phyloP scores from a whole-genome alignment of 2,797 vertebrate genomes.

The Hoplostethus mediterraneus region DNA sequence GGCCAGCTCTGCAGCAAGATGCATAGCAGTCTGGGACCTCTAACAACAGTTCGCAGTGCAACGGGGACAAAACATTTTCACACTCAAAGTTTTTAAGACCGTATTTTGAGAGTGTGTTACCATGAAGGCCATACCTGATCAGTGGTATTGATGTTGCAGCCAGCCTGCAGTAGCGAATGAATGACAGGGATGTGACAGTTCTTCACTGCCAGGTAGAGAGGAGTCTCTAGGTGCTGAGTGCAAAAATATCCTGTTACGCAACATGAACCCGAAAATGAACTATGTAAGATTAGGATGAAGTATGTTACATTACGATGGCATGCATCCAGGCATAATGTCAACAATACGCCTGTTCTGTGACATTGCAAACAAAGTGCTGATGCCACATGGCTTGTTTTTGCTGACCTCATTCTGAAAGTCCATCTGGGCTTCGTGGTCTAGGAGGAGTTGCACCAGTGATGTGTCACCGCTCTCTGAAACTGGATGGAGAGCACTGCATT shows the following conservation, averaged over 20 bases:
- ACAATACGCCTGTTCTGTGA: neutral
- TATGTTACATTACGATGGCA: neutral
- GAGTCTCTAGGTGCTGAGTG: constrained; percentile 85
- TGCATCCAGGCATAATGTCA: too few relatives aligned
- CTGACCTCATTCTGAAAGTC: constrained; percentile 84
- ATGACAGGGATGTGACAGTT: constrained; percentile 84
- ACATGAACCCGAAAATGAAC: neutral
- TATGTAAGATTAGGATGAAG: neutral
- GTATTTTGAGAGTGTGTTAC: constrained; percentile 11
- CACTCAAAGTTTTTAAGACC: too few relatives aligned
- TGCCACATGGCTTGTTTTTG: constrained; percentile 34
- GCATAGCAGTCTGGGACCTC: constrained; percentile 90
- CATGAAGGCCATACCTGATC: constrained; percentile 80
- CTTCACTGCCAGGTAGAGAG: constrained; percentile 90
- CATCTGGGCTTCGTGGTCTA: constrained; percentile 79
- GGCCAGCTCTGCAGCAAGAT: constrained; percentile 90
- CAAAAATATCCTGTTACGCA: constrained; percentile 27
- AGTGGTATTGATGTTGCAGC: constrained; percentile 82
- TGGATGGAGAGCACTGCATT: constrained; percentile 82
- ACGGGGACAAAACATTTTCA: neutral
- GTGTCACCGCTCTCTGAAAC: constrained; percentile 85
- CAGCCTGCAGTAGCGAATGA: constrained; percentile 84
- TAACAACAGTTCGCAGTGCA: constrained; percentile 53
- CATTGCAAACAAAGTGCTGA: constrained; percentile 9
- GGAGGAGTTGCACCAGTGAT: constrained; percentile 86